phyloP scores from a whole-genome alignment of 2,888 invertebrate genomes.

The Brachyptera putata region DNA sequence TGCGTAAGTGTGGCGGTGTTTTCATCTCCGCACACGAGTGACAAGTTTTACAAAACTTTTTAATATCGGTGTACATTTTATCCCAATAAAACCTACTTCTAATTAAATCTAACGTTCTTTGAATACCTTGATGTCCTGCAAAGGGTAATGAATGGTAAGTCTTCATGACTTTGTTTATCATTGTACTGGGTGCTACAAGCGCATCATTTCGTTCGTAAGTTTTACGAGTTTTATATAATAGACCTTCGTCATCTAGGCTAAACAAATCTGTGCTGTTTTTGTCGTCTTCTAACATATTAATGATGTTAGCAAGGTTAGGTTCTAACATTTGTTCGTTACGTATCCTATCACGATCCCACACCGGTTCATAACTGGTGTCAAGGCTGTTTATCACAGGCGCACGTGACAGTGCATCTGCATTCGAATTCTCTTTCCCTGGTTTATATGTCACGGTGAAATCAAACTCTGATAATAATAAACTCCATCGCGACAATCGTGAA shows the following conservation, averaged over 20 bases:
- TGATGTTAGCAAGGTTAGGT: not conserved
- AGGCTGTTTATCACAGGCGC: no score
- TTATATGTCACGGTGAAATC: no score
- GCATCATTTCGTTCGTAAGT: not conserved
- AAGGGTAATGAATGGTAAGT: not conserved
- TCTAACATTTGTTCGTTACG: not conserved
- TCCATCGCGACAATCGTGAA: no score
- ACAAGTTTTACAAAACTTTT: not conserved
- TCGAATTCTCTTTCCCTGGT: no score
- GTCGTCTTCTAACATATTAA: not conserved
- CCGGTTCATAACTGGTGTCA: no score
- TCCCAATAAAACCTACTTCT: constrained; percentile 9
- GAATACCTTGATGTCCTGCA: constrained; percentile 12
- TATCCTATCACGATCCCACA: no score
- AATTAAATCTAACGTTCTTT: not conserved
- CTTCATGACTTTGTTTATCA: not conserved
- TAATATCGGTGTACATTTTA: not conserved
- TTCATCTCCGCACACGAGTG: no score
- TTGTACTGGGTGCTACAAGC: not conserved
- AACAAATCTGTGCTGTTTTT: not conserved
- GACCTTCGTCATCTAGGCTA: not conserved
- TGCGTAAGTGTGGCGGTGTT: not conserved
- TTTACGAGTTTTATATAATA: not conserved
- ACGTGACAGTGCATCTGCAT: no score
- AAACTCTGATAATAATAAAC: no score